Base-by-base conservation (phyloP, 2,888 invertebrate genomes). In the Argyresthia goedartella region DNA sequence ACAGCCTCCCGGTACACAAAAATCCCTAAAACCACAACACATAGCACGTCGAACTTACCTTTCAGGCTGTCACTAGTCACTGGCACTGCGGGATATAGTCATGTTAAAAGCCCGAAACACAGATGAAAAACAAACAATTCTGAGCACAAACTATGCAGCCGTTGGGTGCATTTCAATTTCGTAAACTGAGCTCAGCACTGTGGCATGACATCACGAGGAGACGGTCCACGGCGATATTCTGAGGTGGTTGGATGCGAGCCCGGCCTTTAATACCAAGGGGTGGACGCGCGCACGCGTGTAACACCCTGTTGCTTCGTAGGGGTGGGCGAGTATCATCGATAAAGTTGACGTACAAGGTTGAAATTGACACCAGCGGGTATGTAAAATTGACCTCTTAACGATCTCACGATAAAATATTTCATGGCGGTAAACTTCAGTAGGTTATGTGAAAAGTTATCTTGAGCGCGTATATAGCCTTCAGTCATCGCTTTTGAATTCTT, bases 291-390 rank as follows among this genome's bases (percentile, higher is more conserved):
- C 85, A 85, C 74, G 85, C 85, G 85, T 84, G 75, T 73, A 71
- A 76, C 79, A 85, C 85, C 85, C 85, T 85, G 85, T 85, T 85
- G 85, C 85, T 82, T 84, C 84, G 55, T 70, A 73, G 77, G 58
- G 67, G 61, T 54, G 76, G 41, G 34, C 52, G 46, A 33, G 1
- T 4, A 25, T 25, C 25, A 25, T 25, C 25, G 25, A 25, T 25
- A 25, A 25, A 25, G 6, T 25, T 25, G 2, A 25, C 25, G 2
- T 25, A 25, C n/a, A n/a, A 25, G 6, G 25, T 25, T 4, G 6
- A 25, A 4, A 25, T 25, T 25, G 25, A 25, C 25, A 25, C 6
- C 25, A 25, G 3, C 25, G 25, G 25, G 25, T n/a, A n/a, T n/a
- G n/a, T n/a, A n/a, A n/a, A n/a, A n/a, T n/a, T n/a, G n/a, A n/a